Percentiles rank a stretch among this genome's conserved stretches.
These are phyloP conservation scores for Drosophila pseudoobscura DNA, from an alignment of 1,140 invertebrate genomes.

Conservation along the genomic window DNA sequence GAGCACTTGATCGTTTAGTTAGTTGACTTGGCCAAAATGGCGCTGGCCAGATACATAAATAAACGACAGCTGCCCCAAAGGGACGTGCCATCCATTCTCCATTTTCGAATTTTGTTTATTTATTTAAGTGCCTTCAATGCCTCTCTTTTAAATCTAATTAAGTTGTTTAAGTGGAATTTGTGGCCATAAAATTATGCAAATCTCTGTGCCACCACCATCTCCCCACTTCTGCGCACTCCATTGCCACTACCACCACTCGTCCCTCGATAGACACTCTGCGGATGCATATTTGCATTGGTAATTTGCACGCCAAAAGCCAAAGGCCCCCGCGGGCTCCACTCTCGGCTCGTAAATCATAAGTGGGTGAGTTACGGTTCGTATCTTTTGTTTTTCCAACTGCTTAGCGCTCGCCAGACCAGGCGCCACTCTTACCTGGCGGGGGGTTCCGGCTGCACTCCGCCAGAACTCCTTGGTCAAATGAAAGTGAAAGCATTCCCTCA, in stretches of 20 bases:
- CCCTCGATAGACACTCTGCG: conserved; percentile 41
- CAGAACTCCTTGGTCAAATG: neutral
- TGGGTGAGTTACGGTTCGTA: conserved; percentile 49
- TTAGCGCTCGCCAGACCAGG: conserved; percentile 9
- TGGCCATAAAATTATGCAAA: conserved; percentile 78
- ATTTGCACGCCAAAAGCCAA: conserved; percentile 56
- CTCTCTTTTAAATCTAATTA: conserved; percentile 73
- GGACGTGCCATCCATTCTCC: conserved; percentile 72
- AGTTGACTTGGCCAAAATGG: conserved; percentile 60
- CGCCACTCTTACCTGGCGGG: conserved; percentile 9
- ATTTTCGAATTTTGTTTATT: conserved; percentile 63
- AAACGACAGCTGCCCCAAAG: conserved; percentile 57
- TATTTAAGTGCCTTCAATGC: conserved; percentile 75
- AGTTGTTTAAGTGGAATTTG: conserved; percentile 79
- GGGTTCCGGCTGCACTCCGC: neutral
- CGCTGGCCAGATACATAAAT: conserved; percentile 58
- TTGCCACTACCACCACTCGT: neutral
- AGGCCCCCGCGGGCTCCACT: conserved; percentile 39
- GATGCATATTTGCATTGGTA: conserved; percentile 73
- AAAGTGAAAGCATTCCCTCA: neutral
- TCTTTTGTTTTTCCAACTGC: conserved; percentile 14
- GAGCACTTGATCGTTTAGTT: conserved; percentile 24
- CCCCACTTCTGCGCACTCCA: conserved; percentile 8
- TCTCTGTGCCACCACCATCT: conserved; percentile 33
- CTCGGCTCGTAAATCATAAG: conserved; percentile 64